Evolutionary conservation across 2,888 invertebrate species (phyloP).

Genomic region (Acrocera orbiculus): DNA sequence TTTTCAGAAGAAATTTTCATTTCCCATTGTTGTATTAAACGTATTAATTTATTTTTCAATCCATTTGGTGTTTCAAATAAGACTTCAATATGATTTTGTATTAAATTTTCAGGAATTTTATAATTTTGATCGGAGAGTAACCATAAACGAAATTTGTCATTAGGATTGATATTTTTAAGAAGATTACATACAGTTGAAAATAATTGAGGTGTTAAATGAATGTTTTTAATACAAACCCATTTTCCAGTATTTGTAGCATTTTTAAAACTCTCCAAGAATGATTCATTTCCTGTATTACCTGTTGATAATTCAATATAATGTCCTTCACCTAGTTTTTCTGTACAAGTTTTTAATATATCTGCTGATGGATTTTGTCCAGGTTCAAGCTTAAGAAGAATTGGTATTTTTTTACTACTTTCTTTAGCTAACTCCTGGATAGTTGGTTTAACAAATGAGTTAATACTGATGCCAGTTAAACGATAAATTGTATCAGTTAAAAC

Average conservation of each 20-base stretch:
- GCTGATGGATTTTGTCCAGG: constrained; percentile 83
- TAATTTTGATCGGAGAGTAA: constrained; percentile 68
- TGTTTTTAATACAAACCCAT: constrained; percentile 67
- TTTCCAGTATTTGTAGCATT: constrained; percentile 43
- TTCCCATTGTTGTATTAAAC: constrained; percentile 54
- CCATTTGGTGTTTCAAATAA: constrained; percentile 74
- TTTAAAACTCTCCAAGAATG: constrained; percentile 40
- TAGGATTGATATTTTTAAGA: constrained; percentile 22
- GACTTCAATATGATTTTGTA: constrained; percentile 63
- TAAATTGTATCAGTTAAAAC: constrained; percentile 24
- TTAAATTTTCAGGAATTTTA: constrained; percentile 53
- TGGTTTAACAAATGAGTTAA: constrained; percentile 22
- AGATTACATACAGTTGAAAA: no score
- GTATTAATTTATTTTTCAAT: constrained; percentile 59
- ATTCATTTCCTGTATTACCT: constrained; percentile 59
- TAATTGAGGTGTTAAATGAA: constrained; percentile 55
- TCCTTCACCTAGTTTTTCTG: constrained; percentile 30
- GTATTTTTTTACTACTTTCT: constrained; percentile 35
- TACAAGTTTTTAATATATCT: constrained; percentile 53
- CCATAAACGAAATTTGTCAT: constrained; percentile 58
- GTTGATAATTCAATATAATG: constrained; percentile 53
- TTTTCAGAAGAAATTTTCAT: constrained; percentile 14
- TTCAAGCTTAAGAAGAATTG: constrained; percentile 68
- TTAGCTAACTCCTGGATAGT: constrained; percentile 24
- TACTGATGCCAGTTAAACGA: constrained; percentile 39